A percentile compares a stretch with the other conserved stretches of the same genome.
Conservation (phyloP, 2,113 vertebrate species). For the Aphyosemion australe region DNA sequence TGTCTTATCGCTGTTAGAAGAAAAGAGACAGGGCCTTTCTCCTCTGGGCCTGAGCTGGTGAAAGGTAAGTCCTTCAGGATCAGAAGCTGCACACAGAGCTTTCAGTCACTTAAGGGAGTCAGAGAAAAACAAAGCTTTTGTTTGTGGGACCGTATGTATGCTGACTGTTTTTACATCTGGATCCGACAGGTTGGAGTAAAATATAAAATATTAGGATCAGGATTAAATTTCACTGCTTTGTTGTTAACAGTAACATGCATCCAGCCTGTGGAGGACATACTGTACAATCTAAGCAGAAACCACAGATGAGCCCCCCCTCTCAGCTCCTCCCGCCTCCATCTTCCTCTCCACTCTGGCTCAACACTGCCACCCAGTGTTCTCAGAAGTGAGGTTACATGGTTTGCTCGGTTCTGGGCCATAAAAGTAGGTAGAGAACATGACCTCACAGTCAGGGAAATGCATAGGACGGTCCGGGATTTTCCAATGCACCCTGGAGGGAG, state of each 20-base stretch:
- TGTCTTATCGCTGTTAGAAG: constrained; percentile 46
- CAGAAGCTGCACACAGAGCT: constrained; percentile 60
- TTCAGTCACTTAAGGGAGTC: constrained; percentile 60
- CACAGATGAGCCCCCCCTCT: constrained; percentile 1
- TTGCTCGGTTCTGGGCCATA: constrained; percentile 1
- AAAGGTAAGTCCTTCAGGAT: constrained; percentile 63
- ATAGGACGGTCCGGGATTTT: constrained; percentile 67
- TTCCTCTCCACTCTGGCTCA: constrained; percentile 68
- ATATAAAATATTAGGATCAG: not conserved
- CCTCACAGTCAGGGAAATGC: constrained; percentile 68
- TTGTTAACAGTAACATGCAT: not conserved
- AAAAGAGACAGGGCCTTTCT: constrained; percentile 55
- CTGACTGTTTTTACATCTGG: constrained; percentile 23
- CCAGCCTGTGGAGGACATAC: constrained; percentile 7
- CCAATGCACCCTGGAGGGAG: constrained; percentile 60
- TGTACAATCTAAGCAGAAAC: constrained; percentile 17
- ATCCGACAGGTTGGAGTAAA: constrained; percentile 7
- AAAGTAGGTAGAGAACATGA: constrained; percentile 65
- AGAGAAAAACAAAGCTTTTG: constrained; percentile 47
- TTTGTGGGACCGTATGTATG: not conserved
- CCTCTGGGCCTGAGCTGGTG: constrained; percentile 60
- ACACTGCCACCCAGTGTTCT: constrained; percentile 78
- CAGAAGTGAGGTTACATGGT: not conserved
- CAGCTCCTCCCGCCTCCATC: not conserved
- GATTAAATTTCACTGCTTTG: not conserved